Percentiles rank a stretch among this genome's conserved stretches.
Evolutionary conservation across 2,113 vertebrate genomes (phyloP).

Genomic region (Tylochromis polylepis): DNA sequence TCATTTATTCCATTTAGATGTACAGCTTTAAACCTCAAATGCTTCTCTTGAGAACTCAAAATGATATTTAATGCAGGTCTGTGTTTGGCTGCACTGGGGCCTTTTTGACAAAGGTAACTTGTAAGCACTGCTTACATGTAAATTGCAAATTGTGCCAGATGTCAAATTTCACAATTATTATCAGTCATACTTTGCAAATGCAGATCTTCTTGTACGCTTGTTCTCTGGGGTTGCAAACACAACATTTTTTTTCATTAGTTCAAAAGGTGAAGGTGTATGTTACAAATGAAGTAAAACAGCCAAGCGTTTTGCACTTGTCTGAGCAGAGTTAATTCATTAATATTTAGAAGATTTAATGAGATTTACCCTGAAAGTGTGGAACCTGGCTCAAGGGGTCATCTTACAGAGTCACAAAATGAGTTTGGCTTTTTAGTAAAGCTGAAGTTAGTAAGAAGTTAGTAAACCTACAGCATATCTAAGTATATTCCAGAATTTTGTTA

Average conservation of each 20-base stretch:
- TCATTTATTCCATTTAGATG: not conserved
- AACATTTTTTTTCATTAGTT: not conserved
- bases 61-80: not conserved
- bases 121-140: not conserved
- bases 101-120: not conserved
- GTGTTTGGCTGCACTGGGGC: not conserved
- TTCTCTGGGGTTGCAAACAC: not conserved
- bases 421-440: not conserved
- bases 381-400: not conserved
- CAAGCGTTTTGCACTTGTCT: not conserved
- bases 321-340: not conserved
- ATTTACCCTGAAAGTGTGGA: not conserved
- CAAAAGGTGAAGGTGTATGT: not conserved
- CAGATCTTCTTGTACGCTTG: not conserved
- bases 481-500: not conserved
- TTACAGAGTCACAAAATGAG: not conserved
- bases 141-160: not conserved
- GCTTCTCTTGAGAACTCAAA: not conserved
- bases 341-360: not conserved
- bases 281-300: not conserved
- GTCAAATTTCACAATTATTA: not conserved
- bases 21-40: not conserved
- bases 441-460: not conserved
- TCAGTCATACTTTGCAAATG: not conserved
- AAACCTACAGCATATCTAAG: not conserved